Base-by-base conservation (phyloP, 1,140 invertebrate genomes). In the Apis dorsata region DNA sequence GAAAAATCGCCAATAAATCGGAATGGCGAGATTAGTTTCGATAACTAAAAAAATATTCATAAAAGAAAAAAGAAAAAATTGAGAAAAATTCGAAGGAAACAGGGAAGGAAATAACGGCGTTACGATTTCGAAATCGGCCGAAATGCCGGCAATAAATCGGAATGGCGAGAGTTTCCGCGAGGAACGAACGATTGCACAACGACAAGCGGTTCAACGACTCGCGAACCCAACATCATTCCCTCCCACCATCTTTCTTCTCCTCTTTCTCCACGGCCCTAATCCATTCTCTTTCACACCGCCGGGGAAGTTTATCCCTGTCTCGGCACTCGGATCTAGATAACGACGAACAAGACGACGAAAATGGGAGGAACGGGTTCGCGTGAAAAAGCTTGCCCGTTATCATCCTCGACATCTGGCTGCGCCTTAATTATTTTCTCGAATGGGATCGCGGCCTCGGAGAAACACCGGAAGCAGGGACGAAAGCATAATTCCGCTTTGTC, bases 361-460 rank as follows among this genome's bases (percentile, higher is more conserved):
- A 81, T 81, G 79, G 73, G 71, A 74, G 79, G 71, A 59, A 76
- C 79, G 79, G 63, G 72, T 76, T 74, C 79, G 72, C 79, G 79
- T 63, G 74, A 82, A 77, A 74, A 82, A 77, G 24, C 74, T 72
- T 69, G 51, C 63, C 70, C 72, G 63, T 63, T 84, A 75, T 83
- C 78, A 69, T 86, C 69, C 49, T 15, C 80, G 79, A 60, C 74
- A 77, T 68, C 74, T 78, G 84, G 53, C 57, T 80, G 63, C 85
- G 88, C 90, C 85, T 91, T 92, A 92, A 92, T 91, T 91, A 90
- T 90, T 70, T 78, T 83, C 85, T 71, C 86, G 85, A 87, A 87
- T 82, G 86, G 86, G 85, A 90, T 91, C 86, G 88, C 89, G 85
- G 76, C 83, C 84, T 81, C 70, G 70, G 76, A 81, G 86, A 73